Percentiles rank a stretch among this genome's conserved stretches.
phyloP scores from a whole-genome alignment of 2,797 vertebrate species.

The Thamnophis elegans region DNA sequence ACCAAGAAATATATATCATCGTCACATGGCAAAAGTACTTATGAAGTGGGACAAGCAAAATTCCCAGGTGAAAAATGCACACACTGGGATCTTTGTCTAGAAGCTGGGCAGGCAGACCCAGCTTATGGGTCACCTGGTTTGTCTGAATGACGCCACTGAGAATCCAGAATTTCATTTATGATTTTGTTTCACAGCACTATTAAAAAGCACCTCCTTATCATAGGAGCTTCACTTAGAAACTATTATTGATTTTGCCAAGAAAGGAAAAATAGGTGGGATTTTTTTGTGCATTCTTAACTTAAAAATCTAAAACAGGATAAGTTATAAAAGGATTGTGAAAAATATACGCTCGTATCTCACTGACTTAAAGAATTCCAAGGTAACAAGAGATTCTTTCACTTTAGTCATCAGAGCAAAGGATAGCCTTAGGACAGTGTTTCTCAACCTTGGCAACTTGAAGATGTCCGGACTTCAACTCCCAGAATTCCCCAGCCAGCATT shows the following conservation, averaged over 20 bases:
- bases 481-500: too few species aligned
- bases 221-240: not conserved
- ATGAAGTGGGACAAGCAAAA: not conserved
- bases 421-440: too few species aligned
- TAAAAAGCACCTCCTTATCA: not conserved
- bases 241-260: not conserved
- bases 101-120: not conserved
- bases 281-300: not conserved
- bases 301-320: not conserved
- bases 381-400: not conserved
- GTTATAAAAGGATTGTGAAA: not conserved
- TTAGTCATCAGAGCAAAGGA: not conserved
- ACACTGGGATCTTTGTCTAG: not conserved
- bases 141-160: not conserved
- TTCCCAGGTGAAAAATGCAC: not conserved
- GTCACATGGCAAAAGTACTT: not conserved
- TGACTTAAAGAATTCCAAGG: not conserved
- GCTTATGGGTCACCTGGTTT: not conserved
- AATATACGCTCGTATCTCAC: not conserved
- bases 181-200: not conserved
- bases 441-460: too few species aligned
- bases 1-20: not conserved
- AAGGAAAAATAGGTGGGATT: not conserved
- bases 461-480: too few species aligned
- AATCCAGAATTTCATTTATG: not conserved